Conservation (phyloP, 2,888 invertebrate species). For the Cephonodes hylas region DNA sequence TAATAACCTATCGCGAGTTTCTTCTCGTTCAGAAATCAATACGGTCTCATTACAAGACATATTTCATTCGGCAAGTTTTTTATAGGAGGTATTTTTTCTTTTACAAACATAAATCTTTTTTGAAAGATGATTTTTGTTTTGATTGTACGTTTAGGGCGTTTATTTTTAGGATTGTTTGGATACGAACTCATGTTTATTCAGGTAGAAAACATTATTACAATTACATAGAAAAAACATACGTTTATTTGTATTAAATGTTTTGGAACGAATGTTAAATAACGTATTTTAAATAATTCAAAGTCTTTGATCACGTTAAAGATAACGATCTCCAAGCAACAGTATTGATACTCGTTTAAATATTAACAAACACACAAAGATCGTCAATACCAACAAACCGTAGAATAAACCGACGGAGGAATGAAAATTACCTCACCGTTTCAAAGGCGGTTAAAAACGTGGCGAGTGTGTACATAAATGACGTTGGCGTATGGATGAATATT, state of each 20-base stretch:
- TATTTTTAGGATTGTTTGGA: not conserved
- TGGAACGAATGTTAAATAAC: no score
- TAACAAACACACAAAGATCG: not conserved
- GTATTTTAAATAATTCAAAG: no score
- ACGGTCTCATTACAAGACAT: not conserved
- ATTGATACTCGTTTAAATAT: not conserved
- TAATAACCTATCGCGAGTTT: not conserved
- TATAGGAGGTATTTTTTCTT: not conserved
- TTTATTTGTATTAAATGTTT: no score
- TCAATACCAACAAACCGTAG: not conserved
- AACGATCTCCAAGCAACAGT: no score
- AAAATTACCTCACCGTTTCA: conserved; percentile 16
- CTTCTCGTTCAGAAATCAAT: conserved; percentile 1
- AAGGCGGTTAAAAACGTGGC: conserved; percentile 11
- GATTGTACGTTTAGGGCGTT: not conserved
- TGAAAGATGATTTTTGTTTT: not conserved
- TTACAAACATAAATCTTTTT: not conserved
- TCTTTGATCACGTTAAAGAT: no score
- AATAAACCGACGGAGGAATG: conserved; percentile 7
- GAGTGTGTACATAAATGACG: conserved; percentile 12
- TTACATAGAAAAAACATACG: no score
- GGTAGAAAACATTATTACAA: not conserved
- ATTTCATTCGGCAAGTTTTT: not conserved
- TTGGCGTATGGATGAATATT: conserved; percentile 51
- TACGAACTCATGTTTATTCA: not conserved